phyloP scores from a whole-genome alignment of 92 coral and sea anemone species.

The Zoanthus solanderi region DNA sequence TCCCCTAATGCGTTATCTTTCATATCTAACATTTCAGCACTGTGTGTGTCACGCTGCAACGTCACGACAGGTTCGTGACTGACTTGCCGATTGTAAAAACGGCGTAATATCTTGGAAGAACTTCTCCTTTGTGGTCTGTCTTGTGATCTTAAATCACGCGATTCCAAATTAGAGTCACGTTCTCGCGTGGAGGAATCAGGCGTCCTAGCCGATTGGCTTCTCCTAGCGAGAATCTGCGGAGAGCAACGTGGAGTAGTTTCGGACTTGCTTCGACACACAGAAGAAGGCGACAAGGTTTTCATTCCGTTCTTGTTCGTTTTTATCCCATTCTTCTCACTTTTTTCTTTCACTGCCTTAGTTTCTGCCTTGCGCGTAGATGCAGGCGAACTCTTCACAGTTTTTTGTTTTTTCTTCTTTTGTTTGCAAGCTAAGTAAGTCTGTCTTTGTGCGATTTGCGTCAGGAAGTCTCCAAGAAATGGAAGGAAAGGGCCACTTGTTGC shows the following conservation, averaged over 20 bases:
- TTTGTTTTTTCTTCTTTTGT: slow-evolving; percentile 64
- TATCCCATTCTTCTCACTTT: slow-evolving; percentile 11
- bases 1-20: slow-evolving; percentile 43
- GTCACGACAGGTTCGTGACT: slow-evolving; percentile 30
- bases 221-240: slow-evolving; percentile 30
- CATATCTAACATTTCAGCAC: slow-evolving; percentile 76
- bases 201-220: slow-evolving; percentile 66
- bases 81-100: slow-evolving; percentile 24
- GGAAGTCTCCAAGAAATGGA: slow-evolving; percentile 93
- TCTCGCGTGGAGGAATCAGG: slow-evolving; percentile 52
- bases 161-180: slow-evolving; percentile 34
- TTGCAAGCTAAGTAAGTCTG: slow-evolving; percentile 86
- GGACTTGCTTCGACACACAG: slow-evolving; percentile 50
- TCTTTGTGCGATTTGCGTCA: slow-evolving; percentile 96
- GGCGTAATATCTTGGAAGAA: slow-evolving; percentile 29
- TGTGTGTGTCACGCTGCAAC: slow-evolving; percentile 42
- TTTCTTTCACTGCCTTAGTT: background rate
- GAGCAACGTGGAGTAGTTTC: slow-evolving; percentile 53
- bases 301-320: slow-evolving; percentile 49
- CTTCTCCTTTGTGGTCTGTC: slow-evolving; percentile 42
- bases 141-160: slow-evolving; percentile 55
- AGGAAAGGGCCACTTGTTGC: slow-evolving; percentile 73
- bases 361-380: slow-evolving; percentile 3
- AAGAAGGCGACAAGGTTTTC: slow-evolving; percentile 51
- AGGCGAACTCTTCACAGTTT: slow-evolving; percentile 39